Conservation (phyloP, 2,797 vertebrate genomes). For the Sardinella longiceps region DNA sequence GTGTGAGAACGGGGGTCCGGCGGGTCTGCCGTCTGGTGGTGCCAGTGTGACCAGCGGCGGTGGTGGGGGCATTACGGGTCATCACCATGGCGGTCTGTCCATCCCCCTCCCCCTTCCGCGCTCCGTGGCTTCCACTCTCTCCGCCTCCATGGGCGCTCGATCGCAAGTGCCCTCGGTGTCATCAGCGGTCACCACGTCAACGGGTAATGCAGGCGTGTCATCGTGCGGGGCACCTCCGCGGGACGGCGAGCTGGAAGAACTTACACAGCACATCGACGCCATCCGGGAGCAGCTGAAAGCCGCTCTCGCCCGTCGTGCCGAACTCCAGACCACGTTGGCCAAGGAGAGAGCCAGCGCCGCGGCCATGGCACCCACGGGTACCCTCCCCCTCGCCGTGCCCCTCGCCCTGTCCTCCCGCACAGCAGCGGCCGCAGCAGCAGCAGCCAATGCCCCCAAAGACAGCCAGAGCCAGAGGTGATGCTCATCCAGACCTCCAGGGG, state of each 20-base stretch:
- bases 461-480: conserved; percentile 75
- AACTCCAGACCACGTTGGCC: conserved; percentile 76
- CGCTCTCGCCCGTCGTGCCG: conserved; percentile 78
- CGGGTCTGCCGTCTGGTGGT: conserved; percentile 31
- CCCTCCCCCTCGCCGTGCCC: conserved; percentile 39
- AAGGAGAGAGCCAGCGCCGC: conserved; percentile 55
- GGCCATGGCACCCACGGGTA: conserved; percentile 28
- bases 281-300: conserved; percentile 76
- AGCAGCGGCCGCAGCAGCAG: conserved; percentile 27
- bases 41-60: not conserved
- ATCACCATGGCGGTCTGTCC: conserved; percentile 66
- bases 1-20: conserved; percentile 73
- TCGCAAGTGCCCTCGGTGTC: not conserved
- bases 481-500: not conserved
- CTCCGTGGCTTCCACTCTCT: not conserved
- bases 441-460: conserved; percentile 60
- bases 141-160: not conserved
- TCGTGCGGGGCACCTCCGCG: conserved; percentile 28
- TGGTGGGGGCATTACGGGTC: conserved; percentile 42
- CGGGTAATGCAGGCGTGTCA: not conserved
- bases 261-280: conserved; percentile 80
- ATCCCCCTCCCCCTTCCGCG: conserved; percentile 33
- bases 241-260: conserved; percentile 74
- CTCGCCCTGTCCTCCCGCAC: conserved; percentile 44
- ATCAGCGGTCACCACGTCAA: too few species aligned